Base-by-base conservation (phyloP, 2,113 vertebrate species). In the Syngnathus scovelli region DNA sequence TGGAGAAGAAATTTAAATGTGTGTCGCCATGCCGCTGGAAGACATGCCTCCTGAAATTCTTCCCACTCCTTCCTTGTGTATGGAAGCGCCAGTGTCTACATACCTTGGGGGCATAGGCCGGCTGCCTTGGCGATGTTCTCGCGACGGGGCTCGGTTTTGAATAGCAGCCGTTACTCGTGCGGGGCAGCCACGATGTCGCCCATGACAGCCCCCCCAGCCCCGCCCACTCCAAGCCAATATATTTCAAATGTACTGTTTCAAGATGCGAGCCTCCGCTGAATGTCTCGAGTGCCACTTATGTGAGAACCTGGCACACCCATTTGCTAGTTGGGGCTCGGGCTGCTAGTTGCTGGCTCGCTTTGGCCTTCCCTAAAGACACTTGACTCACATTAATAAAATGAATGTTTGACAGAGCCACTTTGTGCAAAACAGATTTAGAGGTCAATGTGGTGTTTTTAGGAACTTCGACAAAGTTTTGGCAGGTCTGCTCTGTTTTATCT, bases 111-210 rank as follows among this genome's bases (percentile, higher is more conserved):
- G 74, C 81, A 85, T 76, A 75, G 83, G 80, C 87, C 74, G 85
- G 89, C 87, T 89, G 84, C 89, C 92, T 85, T 87, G 91, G 87
- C 82, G 70, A 92, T 90, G 64, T 10, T 61, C 76, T 71, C 74
- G 71, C 77, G 79, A 56, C 12, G 6, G 58, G 67, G 80, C 78
- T 81, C 86, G 77, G 72, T 82, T 70, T 77, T 88, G 84, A 90
- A 90, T 83, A 87, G 77, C 73, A 69, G 79, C 79, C 71, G 66
- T 74, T 80, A 79, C 84, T 82, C 41, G 75, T 83, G 70, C 63
- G 77, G 37, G 61, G 65, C 54, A 64, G 65, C 66, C 52, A 39
- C 52, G 55, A 48, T 43, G 55, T 63, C 43, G 74, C 74, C 78
- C 64, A 66, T 74, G 71, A 75, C 46, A 21, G 27, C 27, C 27